phyloP scores from a whole-genome alignment of 2,888 invertebrate genomes.

The Gasteruption jaculator region DNA sequence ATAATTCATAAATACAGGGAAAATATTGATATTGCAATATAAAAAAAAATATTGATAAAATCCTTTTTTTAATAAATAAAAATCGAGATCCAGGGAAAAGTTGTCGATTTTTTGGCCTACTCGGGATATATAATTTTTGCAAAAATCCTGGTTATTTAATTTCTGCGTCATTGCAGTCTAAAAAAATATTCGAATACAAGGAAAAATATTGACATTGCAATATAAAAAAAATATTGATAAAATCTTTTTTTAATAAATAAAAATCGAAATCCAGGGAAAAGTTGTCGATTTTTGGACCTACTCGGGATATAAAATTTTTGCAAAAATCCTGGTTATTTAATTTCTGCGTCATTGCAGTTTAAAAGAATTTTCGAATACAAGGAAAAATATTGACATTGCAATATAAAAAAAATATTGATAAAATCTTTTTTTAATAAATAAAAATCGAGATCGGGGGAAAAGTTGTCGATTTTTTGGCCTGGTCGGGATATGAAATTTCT shows the following conservation, averaged over 20 bases:
- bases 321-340: neutral
- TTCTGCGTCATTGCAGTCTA: neutral
- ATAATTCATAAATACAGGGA: neutral
- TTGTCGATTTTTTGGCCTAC: no score
- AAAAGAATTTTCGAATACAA: neutral
- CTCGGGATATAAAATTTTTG: neutral
- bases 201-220: neutral
- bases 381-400: no score
- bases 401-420: neutral
- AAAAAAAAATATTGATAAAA: neutral
- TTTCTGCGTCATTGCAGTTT: neutral
- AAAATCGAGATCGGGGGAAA: no score
- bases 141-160: neutral
- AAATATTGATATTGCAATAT: no score
- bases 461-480: no score
- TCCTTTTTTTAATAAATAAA: constrained; percentile 1
- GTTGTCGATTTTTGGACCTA: no score
- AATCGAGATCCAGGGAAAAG: no score
- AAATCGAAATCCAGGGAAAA: no score
- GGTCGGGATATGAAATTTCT: no score
- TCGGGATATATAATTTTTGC: neutral
- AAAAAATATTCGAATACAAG: neutral
- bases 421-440: constrained; percentile 1
- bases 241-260: constrained; percentile 1
- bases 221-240: neutral